A percentile compares a stretch with the other conserved stretches of the same genome.
Evolutionary conservation across 1,140 invertebrate species (phyloP).

Genomic region (Drosophila ercepeae): DNA sequence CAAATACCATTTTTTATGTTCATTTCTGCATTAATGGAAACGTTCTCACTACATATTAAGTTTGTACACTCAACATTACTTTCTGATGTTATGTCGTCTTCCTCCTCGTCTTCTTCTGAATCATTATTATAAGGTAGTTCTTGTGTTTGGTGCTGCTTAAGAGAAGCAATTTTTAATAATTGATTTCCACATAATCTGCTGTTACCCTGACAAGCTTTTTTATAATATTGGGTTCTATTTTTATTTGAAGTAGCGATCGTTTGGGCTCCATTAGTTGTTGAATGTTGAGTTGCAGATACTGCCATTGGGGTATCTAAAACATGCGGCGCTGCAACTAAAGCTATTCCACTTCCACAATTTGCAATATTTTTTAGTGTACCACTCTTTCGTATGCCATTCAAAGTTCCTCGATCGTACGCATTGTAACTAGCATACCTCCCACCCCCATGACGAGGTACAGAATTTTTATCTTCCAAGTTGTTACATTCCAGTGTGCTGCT

Average conservation of each 20-base stretch:
- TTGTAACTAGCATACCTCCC: constrained; percentile 67
- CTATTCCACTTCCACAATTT: constrained; percentile 5
- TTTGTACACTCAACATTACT: constrained; percentile 74
- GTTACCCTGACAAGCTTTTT: constrained; percentile 19
- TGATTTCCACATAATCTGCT: constrained; percentile 21
- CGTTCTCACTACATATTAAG: constrained; percentile 56
- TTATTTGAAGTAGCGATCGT: constrained; percentile 41
- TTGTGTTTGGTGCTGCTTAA: constrained; percentile 40
- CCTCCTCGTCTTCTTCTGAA: constrained; percentile 65
- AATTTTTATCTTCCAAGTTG: constrained; percentile 62
- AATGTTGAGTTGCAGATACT: constrained; percentile 16
- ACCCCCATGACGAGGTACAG: constrained; percentile 56
- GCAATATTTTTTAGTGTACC: constrained; percentile 75
- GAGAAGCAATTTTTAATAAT: constrained; percentile 12
- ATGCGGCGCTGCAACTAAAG: constrained; percentile 14
- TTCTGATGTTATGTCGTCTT: constrained; percentile 68
- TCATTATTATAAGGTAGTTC: constrained; percentile 47
- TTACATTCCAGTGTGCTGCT: constrained; percentile 48
- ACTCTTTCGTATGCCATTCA: constrained; percentile 75
- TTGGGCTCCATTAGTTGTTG: constrained; percentile 37
- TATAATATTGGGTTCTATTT: constrained; percentile 33
- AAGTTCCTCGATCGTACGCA: constrained; percentile 67
- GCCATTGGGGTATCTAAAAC: constrained; percentile 16
- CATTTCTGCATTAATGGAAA: constrained; percentile 23
- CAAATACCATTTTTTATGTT: constrained; percentile 13